Evolutionary conservation across 2,113 vertebrate genomes (phyloP).

Genomic region (Nycticebus coucang): DNA sequence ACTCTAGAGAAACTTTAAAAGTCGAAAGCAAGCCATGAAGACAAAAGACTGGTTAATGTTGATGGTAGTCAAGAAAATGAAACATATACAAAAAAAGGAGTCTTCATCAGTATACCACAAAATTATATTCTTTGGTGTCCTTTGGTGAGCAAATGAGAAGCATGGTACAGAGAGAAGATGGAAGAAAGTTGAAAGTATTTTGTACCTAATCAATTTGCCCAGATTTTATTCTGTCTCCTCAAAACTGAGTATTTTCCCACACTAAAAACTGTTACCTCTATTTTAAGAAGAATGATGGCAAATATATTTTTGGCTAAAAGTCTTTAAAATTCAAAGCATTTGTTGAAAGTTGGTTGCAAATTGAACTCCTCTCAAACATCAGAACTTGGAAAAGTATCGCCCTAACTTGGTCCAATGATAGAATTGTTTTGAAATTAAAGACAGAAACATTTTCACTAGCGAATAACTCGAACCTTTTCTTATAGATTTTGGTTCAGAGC

Average conservation of each 20-base stretch:
- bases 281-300: neutral
- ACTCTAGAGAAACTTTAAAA: neutral
- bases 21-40: neutral
- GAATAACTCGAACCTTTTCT: neutral
- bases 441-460: neutral
- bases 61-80: neutral
- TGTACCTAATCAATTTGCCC: neutral
- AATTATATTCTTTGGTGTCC: neutral
- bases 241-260: neutral
- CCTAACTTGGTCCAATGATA: neutral
- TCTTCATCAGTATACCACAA: neutral
- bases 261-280: neutral
- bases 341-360: neutral
- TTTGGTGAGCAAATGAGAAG: neutral
- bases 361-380: neutral
- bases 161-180: neutral
- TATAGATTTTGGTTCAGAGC: neutral
- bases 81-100: neutral
- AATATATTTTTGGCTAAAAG: neutral
- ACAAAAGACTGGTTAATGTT: neutral
- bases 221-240: neutral
- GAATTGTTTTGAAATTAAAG: neutral
- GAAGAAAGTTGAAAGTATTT: neutral
- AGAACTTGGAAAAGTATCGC: neutral
- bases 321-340: neutral